Percentiles rank a stretch among this genome's conserved stretches.
Conservation (phyloP, 2,113 vertebrate species). For the Indri indri region DNA sequence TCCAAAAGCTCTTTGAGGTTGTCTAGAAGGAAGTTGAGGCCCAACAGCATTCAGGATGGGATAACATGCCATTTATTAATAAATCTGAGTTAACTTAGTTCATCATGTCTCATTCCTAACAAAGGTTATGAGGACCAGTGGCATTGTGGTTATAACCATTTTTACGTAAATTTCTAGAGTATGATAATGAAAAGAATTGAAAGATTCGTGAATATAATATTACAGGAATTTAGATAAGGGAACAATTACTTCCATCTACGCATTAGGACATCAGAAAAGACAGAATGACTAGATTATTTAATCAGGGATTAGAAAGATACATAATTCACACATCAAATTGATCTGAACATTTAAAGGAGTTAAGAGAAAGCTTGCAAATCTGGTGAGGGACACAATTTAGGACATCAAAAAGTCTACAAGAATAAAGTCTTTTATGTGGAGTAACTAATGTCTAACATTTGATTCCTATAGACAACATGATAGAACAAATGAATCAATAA, state of each 20-base stretch:
- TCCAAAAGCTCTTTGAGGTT: neutral
- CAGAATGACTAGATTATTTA: neutral
- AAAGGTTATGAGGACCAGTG: neutral
- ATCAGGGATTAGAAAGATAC: neutral
- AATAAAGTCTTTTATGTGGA: neutral
- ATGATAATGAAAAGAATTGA: neutral
- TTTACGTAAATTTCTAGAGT: neutral
- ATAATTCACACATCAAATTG: neutral
- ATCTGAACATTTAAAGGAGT: neutral
- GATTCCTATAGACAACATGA: neutral
- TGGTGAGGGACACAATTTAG: neutral
- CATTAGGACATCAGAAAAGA: neutral
- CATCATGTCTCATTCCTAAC: neutral
- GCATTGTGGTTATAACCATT: neutral
- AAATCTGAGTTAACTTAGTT: neutral
- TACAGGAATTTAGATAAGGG: neutral
- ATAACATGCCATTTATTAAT: neutral
- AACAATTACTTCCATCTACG: neutral
- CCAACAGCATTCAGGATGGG: neutral
- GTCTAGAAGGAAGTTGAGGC: neutral
- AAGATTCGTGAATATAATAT: neutral
- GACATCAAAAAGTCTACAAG: neutral
- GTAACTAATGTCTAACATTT: neutral
- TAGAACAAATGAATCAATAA: neutral
- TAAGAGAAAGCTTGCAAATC: neutral